These are phyloP conservation scores for Scotopteryx bipunctaria DNA, from an alignment of 2,888 invertebrate species.

Conservation along the genomic window DNA sequence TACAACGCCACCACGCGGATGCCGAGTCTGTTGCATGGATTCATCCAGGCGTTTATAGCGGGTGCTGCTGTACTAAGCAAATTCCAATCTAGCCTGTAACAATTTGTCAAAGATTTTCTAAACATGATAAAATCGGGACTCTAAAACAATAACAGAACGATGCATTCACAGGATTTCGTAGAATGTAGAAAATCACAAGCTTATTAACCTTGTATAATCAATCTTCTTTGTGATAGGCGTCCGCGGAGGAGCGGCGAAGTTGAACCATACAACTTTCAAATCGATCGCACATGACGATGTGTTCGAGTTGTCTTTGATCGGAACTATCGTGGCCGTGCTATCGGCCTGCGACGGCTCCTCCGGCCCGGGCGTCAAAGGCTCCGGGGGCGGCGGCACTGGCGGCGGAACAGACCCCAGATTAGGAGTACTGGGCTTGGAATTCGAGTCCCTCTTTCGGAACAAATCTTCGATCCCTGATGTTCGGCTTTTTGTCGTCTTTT, in stretches of 20 bases:
- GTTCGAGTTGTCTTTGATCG: slow-evolving; percentile 87
- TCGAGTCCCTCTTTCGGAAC: slow-evolving; percentile 81
- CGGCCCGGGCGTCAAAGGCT: slow-evolving; percentile 63
- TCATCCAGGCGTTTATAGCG: slow-evolving; percentile 99
- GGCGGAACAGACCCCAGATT: slow-evolving; percentile 75
- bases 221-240: slow-evolving; percentile 97
- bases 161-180: too few relatives aligned
- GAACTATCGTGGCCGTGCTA: slow-evolving; percentile 64
- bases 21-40: slow-evolving; percentile 95
- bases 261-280: slow-evolving; percentile 96
- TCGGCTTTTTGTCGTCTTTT: slow-evolving; percentile 58
- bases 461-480: slow-evolving; percentile 76
- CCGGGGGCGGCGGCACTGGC: slow-evolving; percentile 59
- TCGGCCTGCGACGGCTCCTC: slow-evolving; percentile 69
- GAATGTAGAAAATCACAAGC: background rate
- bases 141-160: too few relatives aligned
- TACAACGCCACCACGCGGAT: slow-evolving; percentile 92
- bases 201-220: slow-evolving; percentile 92
- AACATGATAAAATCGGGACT: too few relatives aligned
- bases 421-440: slow-evolving; percentile 83
- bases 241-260: slow-evolving; percentile 98
- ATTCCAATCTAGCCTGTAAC: slow-evolving; percentile 95
- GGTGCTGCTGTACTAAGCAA: slow-evolving; percentile 97
- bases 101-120: background rate
- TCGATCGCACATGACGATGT: slow-evolving; percentile 94